Conservation (phyloP, 1,140 invertebrate genomes). For the Drusus annulatus region DNA sequence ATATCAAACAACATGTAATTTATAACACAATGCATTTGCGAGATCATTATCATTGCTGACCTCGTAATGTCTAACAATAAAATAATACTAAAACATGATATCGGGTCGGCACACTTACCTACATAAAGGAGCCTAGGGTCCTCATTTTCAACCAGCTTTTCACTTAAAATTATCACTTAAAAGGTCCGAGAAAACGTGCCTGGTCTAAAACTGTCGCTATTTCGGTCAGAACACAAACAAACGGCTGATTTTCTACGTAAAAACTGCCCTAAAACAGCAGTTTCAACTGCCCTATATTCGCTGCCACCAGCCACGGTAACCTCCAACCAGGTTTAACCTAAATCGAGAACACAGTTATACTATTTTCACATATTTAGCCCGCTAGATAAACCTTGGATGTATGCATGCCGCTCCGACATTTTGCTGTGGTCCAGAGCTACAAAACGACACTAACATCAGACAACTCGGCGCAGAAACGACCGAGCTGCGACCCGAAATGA, state of each 20-base stretch:
- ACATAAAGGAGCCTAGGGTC: background rate
- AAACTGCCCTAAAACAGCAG: background rate
- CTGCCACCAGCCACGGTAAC: background rate
- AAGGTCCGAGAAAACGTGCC: background rate
- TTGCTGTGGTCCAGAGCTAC: background rate
- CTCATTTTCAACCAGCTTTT: background rate
- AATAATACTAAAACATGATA: background rate
- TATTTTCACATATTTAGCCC: background rate
- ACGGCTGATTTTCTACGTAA: background rate
- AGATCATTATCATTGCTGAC: background rate
- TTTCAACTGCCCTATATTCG: background rate
- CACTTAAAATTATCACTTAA: background rate
- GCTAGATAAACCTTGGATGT: constrained; percentile 1
- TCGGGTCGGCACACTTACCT: constrained; percentile 8
- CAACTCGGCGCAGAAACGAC: background rate
- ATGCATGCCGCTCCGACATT: constrained; percentile 6
- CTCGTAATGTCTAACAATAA: background rate
- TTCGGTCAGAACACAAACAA: background rate
- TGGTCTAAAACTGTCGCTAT: background rate
- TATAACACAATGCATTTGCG: too few relatives aligned
- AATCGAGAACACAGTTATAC: background rate
- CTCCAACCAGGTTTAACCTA: constrained; percentile 9
- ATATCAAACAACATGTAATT: too few relatives aligned
- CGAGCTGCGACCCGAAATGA: too few relatives aligned
- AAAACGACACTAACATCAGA: background rate